Base-by-base conservation (phyloP, 2,113 vertebrate genomes). In the Microcebus jonahi region DNA sequence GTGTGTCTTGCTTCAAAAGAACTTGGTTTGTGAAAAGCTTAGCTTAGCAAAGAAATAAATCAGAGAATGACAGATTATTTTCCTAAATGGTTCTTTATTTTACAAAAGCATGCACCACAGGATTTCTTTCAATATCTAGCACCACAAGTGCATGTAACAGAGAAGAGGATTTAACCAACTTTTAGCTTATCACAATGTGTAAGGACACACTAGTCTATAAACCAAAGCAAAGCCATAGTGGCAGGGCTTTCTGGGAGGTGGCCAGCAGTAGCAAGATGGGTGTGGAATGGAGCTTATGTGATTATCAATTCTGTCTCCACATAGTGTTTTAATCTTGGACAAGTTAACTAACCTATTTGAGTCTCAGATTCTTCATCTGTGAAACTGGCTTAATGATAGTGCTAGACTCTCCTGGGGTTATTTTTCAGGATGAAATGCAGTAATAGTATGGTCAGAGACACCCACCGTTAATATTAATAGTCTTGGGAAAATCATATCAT, bases 41-140 rank as follows among this genome's bases (percentile, higher is more conserved):
- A 94, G 70, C 5, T 81, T 96, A 94, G 82, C 59, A 93, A 80
- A 89, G 50, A 89, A 65, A 95, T 71, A 87, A 83, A 93, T 97
- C 83, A 76, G 63, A 27, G 29, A 86, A 27, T 55, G 83, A 82
- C 63, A 61, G 57, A 91, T 93, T 91, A 95, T 96, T 97, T 97
- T 90, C 75, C 48, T 92, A 90, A 97, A 65, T 0, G 9, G 12
- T 48, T 89, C 85, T 95, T 85, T 94, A 87, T 93, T 91, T 97
- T 80, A 81, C 59, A 81, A 79, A 97, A 95, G 50, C 79, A 71
- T 91, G 87, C 80, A 36, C 79, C 45, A 50, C 9, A 61, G 89
- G 83, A 42, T 89, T 84, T 36, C 61, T 91, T 97, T 96, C 82
- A 53, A 21, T 95, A 91, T 21, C 15, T 34, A 55, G 20, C 10